phyloP scores from a whole-genome alignment of 2,797 vertebrate species.

The Euphonia xanthogaster region DNA sequence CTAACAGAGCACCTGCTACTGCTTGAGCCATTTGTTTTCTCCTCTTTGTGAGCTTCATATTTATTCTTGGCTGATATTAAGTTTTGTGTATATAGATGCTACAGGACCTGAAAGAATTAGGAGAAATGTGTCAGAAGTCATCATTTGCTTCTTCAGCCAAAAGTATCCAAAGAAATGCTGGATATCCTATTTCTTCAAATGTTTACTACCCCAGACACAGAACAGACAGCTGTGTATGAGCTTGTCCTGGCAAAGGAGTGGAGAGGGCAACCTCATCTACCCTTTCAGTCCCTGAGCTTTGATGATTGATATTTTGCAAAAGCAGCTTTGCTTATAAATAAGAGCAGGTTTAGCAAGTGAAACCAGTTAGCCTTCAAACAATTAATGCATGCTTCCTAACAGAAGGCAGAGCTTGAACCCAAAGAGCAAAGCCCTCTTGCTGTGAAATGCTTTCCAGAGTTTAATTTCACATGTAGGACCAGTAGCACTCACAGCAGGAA shows the following conservation, averaged over 20 bases:
- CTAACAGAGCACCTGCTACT: not conserved
- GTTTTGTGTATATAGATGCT: not conserved
- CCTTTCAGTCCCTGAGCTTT: slow-evolving; percentile 23
- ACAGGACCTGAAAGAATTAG: not conserved
- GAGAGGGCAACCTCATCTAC: slow-evolving; percentile 40
- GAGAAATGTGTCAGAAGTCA: not conserved
- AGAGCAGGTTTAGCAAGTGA: slow-evolving; percentile 46
- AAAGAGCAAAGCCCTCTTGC: slow-evolving; percentile 5
- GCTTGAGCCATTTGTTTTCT: not conserved
- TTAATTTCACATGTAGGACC: slow-evolving; percentile 27
- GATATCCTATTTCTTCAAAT: not conserved
- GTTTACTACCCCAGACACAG: not conserved
- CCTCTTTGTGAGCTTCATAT: not conserved
- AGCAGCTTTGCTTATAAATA: slow-evolving; percentile 46
- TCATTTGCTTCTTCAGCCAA: not conserved
- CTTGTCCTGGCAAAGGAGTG: not conserved
- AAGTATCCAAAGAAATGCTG: not conserved
- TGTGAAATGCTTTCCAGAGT: slow-evolving; percentile 18
- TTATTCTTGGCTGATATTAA: not conserved
- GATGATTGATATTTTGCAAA: slow-evolving; percentile 41
- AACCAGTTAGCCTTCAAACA: slow-evolving; percentile 19
- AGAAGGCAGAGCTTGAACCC: slow-evolving; percentile 24
- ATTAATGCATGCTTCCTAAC: not conserved
- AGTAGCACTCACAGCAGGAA: slow-evolving; percentile 33
- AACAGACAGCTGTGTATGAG: not conserved